A percentile compares a stretch with the other conserved stretches of the same genome.
These are phyloP conservation scores for Mormoops blainvillei DNA, from an alignment of 2,113 vertebrate genomes.

Conservation along the genomic window DNA sequence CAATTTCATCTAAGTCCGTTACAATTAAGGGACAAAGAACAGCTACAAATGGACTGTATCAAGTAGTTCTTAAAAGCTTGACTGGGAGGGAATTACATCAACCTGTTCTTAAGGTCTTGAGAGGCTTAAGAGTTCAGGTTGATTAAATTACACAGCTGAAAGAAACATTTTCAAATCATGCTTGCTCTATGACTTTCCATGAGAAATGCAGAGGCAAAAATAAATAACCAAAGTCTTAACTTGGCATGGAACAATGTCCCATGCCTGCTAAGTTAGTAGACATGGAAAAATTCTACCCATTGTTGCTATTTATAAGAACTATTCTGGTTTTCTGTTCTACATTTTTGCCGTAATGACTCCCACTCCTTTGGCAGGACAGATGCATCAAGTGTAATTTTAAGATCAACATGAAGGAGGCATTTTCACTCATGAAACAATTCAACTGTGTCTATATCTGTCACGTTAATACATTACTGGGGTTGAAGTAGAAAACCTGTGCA, in stretches of 20 bases:
- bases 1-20: slow-evolving; percentile 32
- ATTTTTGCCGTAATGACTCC: slow-evolving; percentile 18
- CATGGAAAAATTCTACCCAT: background rate
- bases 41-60: slow-evolving; percentile 36
- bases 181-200: background rate
- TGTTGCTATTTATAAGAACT: slow-evolving; percentile 35
- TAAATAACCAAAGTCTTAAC: slow-evolving; percentile 26
- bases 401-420: background rate
- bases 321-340: slow-evolving; percentile 18
- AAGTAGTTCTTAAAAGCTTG: slow-evolving; percentile 53
- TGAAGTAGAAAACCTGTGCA: background rate
- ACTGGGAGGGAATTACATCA: slow-evolving; percentile 47
- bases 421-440: background rate
- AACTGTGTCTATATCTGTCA: background rate
- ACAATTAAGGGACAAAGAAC: slow-evolving; percentile 50
- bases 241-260: slow-evolving; percentile 11
- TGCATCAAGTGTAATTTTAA: slow-evolving; percentile 12
- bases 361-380: background rate
- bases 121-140: slow-evolving; percentile 34
- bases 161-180: slow-evolving; percentile 49
- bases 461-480: background rate
- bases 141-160: slow-evolving; percentile 63
- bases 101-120: slow-evolving; percentile 29
- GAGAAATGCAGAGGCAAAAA: slow-evolving; percentile 38
- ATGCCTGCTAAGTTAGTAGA: background rate